Percentiles rank a stretch among this genome's conserved stretches.
These are phyloP conservation scores for Elgaria multicarinata DNA, from an alignment of 2,113 vertebrate species.

Conservation along the genomic window DNA sequence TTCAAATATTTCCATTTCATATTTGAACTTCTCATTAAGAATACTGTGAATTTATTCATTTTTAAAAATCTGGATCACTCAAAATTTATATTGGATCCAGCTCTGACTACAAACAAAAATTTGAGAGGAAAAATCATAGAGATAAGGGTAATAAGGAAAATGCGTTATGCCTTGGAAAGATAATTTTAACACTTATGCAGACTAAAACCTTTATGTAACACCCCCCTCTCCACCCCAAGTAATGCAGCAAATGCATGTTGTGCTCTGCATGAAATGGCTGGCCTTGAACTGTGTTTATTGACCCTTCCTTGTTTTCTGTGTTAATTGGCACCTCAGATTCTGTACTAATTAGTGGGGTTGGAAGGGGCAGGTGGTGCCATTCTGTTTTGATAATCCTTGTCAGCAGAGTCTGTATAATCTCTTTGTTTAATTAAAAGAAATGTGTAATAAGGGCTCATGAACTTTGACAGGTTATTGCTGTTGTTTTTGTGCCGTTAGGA, in stretches of 20 bases:
- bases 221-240: neutral
- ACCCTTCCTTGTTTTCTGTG: constrained; percentile 69
- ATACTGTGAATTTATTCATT: neutral
- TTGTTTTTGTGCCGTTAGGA: constrained; percentile 66
- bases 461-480: constrained; percentile 79
- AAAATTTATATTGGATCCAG: neutral
- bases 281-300: constrained; percentile 70
- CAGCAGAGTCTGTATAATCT: constrained; percentile 86
- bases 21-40: neutral
- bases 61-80: neutral
- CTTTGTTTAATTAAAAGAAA: constrained; percentile 90
- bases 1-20: neutral
- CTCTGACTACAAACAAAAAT: neutral
- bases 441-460: constrained; percentile 85
- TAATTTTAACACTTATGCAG: neutral
- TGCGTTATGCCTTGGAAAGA: neutral
- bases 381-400: constrained; percentile 90
- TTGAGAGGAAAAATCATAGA: neutral
- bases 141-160: neutral
- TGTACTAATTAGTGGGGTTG: constrained; percentile 88
- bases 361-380: constrained; percentile 88
- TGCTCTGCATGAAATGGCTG: constrained; percentile 38
- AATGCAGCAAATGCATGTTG: neutral
- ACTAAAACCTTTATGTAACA: neutral
- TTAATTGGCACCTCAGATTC: constrained; percentile 90